phyloP scores from a whole-genome alignment of 2,797 vertebrate species.

The Melanotaenia nigrans region DNA sequence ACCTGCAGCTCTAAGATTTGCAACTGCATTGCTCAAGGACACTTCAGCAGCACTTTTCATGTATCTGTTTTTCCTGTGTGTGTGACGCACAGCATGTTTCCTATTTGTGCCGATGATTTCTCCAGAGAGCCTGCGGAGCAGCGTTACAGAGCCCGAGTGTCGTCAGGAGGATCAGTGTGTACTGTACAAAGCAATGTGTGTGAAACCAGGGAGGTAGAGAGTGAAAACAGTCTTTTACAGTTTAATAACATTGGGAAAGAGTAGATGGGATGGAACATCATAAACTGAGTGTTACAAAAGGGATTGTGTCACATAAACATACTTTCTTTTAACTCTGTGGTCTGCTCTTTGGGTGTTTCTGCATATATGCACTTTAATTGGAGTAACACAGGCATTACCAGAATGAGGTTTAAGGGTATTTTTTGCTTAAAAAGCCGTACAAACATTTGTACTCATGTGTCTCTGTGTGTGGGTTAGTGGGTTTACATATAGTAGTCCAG shows the following conservation, averaged over 20 bases:
- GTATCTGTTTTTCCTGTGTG: constrained; percentile 21
- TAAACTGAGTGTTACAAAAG: constrained; percentile 66
- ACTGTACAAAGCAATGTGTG: constrained; percentile 65
- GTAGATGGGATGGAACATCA: constrained; percentile 59
- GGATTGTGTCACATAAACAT: constrained; percentile 65
- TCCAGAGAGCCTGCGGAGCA: constrained; percentile 64
- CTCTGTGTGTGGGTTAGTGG: constrained; percentile 44
- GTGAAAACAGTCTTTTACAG: constrained; percentile 67
- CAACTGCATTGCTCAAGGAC: constrained; percentile 29
- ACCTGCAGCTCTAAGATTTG: constrained; percentile 6
- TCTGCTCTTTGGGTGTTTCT: constrained; percentile 50
- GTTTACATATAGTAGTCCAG: constrained; percentile 68
- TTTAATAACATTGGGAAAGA: constrained; percentile 75
- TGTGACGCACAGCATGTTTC: constrained; percentile 73
- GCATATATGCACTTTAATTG: constrained; percentile 41
- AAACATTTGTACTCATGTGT: constrained; percentile 20
- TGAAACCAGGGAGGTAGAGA: constrained; percentile 66
- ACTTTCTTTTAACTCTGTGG: constrained; percentile 53
- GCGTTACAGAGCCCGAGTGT: constrained; percentile 71
- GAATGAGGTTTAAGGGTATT: constrained; percentile 52
- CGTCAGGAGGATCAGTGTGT: constrained; percentile 72
- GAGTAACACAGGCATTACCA: constrained; percentile 34
- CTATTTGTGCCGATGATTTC: constrained; percentile 77
- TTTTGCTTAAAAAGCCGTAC: constrained; percentile 20
- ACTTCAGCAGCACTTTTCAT: constrained; percentile 22